Conservation (phyloP, 2,888 invertebrate genomes). For the Chrysolina americana region DNA sequence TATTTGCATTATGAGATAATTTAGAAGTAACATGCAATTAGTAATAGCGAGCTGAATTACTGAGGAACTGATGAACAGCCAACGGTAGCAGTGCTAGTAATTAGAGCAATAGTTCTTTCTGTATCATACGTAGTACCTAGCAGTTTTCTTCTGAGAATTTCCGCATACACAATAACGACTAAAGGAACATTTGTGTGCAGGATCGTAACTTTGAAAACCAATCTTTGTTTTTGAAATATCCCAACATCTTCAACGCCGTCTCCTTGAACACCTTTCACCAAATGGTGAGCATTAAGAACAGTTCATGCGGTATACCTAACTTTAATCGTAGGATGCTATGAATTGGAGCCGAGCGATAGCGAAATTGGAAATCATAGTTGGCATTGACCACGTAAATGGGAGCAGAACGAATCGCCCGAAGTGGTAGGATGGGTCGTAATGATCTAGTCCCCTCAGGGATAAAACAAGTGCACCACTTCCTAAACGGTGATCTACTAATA, state of each 20-base stretch:
- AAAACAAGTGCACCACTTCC: conserved; percentile 43
- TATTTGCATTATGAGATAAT: conserved; percentile 51
- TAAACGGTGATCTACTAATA: conserved; percentile 37
- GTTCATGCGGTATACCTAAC: conserved; percentile 18
- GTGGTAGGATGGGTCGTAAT: conserved; percentile 44
- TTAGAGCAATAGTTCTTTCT: background rate
- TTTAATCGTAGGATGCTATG: conserved; percentile 29
- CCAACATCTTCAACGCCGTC: background rate
- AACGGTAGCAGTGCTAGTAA: conserved; percentile 31
- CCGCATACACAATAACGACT: background rate
- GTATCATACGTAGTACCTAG: background rate
- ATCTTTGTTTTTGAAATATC: background rate
- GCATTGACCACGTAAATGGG: conserved; percentile 42
- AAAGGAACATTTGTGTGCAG: too few species aligned
- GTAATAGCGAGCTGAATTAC: conserved; percentile 41
- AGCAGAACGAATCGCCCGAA: conserved; percentile 40
- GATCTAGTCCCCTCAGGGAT: conserved; percentile 31
- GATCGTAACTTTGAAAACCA: too few species aligned
- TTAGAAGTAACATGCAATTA: conserved; percentile 48
- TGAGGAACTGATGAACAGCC: conserved; percentile 40
- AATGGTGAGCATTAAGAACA: conserved; percentile 7
- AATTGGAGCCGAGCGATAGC: conserved; percentile 35
- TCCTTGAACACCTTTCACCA: conserved; percentile 23
- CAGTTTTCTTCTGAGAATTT: background rate
- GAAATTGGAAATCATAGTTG: conserved; percentile 35